Percentiles rank a stretch among this genome's conserved stretches.
phyloP scores from a whole-genome alignment of 2,888 invertebrate genomes.

The Tipula confusa region DNA sequence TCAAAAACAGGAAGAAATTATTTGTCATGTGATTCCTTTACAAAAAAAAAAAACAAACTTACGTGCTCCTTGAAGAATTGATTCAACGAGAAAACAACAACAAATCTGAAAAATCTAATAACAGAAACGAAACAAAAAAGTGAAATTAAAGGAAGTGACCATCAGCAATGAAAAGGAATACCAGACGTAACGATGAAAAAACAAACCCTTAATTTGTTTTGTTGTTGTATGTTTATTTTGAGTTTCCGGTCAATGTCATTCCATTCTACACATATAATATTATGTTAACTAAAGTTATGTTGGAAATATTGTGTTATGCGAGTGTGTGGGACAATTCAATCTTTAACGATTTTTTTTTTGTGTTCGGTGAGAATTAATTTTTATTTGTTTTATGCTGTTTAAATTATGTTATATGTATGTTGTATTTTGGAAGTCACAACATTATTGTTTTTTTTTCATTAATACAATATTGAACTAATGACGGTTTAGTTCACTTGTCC shows the following conservation, averaged over 20 bases:
- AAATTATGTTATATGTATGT: background rate
- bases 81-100: background rate
- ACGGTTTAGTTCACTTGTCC: background rate
- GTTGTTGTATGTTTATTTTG: background rate
- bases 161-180: slow-evolving; percentile 3
- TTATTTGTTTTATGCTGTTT: background rate
- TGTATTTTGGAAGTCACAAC: background rate
- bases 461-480: background rate
- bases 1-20: slow-evolving; percentile 20
- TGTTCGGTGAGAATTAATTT: background rate
- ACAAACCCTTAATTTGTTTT: background rate
- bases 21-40: slow-evolving; percentile 25
- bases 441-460: background rate
- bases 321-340: background rate
- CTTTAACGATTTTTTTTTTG: background rate
- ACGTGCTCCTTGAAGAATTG: background rate
- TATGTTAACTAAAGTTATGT: background rate
- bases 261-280: too few relatives aligned
- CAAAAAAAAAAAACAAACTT: too few relatives aligned
- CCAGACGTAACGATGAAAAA: background rate
- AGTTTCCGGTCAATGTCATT: background rate
- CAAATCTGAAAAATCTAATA: background rate
- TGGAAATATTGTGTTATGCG: background rate
- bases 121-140: background rate
- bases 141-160: slow-evolving; percentile 3